Conservation (phyloP, 2,113 vertebrate species). For the Butorides virescens region DNA sequence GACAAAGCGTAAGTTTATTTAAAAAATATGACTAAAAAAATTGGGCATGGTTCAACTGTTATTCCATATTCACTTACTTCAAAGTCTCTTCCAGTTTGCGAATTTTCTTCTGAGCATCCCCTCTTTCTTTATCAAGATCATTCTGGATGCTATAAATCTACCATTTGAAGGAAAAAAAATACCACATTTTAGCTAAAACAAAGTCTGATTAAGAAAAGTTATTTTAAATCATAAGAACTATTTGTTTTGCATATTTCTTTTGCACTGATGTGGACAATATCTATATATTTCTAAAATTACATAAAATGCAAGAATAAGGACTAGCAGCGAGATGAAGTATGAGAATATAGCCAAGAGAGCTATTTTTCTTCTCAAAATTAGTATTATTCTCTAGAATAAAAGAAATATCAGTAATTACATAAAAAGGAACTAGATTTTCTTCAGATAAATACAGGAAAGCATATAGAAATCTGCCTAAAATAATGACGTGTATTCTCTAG, state of each 20-base stretch:
- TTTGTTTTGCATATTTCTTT: background rate
- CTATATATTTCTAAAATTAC: background rate
- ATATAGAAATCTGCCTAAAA: background rate
- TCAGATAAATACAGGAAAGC: background rate
- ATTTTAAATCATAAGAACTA: background rate
- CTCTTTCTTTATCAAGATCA: conserved; percentile 71
- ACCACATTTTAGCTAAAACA: background rate
- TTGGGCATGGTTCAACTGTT: background rate
- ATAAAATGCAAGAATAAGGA: background rate
- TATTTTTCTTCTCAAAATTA: background rate
- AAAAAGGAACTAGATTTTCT: background rate
- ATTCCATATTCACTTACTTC: conserved; percentile 67
- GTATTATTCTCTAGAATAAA: background rate
- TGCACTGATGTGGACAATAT: background rate
- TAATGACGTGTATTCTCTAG: background rate
- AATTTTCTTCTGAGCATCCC: conserved; percentile 66
- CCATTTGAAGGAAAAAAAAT: background rate
- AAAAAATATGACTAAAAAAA: background rate
- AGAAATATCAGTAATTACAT: background rate
- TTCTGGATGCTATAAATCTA: conserved; percentile 69
- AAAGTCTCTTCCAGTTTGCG: conserved; percentile 65
- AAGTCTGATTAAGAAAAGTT: background rate
- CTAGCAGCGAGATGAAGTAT: background rate
- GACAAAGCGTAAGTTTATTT: background rate
- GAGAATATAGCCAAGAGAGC: background rate